Evolutionary conservation across 2,113 vertebrate genomes (phyloP).

Genomic region (Odocoileus virginianus): DNA sequence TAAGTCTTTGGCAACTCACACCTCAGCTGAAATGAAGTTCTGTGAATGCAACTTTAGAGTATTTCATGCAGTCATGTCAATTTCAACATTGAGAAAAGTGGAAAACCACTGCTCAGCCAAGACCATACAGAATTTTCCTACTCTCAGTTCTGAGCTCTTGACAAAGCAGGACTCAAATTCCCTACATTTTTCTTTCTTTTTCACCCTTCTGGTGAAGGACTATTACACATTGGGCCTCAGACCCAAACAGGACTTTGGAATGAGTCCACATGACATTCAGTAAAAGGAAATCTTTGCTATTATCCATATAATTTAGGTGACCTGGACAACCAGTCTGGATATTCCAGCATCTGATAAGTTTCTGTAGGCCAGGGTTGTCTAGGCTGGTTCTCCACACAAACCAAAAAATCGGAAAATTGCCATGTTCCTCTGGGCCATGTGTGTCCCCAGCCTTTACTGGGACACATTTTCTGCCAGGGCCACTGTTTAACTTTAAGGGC

Average conservation of each 20-base stretch:
- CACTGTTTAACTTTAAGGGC: neutral
- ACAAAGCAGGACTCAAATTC: slow-evolving; percentile 32
- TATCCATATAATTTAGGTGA: neutral
- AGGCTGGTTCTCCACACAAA: neutral
- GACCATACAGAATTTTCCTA: slow-evolving; percentile 7
- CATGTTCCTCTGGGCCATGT: neutral
- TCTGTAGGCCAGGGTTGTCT: neutral
- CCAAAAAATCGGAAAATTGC: neutral
- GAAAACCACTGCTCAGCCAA: neutral
- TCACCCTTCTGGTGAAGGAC: neutral
- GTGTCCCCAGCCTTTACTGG: neutral
- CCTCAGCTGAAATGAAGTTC: neutral
- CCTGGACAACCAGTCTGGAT: neutral
- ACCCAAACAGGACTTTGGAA: neutral
- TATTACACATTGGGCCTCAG: neutral
- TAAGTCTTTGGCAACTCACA: neutral
- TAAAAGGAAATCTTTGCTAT: neutral
- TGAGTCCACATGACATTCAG: neutral
- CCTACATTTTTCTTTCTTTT: neutral
- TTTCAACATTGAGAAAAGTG: neutral
- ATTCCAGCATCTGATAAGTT: neutral
- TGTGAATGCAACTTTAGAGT: neutral
- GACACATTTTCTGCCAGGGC: neutral
- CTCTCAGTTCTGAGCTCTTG: neutral
- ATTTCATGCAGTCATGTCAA: neutral